A percentile compares a stretch with the other conserved stretches of the same genome.
Evolutionary conservation across 2,888 invertebrate species (phyloP).

Genomic region (Oscheius sp.): DNA sequence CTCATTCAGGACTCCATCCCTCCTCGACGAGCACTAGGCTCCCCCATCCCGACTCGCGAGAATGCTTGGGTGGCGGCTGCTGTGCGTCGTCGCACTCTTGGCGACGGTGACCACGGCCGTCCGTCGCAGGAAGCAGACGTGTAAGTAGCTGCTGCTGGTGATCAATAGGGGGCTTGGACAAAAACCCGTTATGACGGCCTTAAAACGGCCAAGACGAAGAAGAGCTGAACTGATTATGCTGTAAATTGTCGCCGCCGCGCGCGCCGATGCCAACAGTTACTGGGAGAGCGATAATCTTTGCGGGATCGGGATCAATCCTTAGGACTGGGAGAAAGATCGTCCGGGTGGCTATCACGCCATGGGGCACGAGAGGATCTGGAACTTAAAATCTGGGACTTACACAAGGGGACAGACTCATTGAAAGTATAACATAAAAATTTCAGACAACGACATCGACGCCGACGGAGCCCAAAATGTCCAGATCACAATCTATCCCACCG

Average conservation of each 20-base stretch:
- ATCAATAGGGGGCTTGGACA: conserved; percentile 19
- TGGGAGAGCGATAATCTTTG: conserved; percentile 10
- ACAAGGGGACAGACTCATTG: not conserved
- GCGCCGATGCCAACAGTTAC: conserved; percentile 11
- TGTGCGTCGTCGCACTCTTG: conserved; percentile 37
- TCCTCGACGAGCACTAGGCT: conserved; percentile 31
- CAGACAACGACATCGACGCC: conserved; percentile 57
- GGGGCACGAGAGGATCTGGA: not conserved
- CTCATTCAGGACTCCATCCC: conserved; percentile 33
- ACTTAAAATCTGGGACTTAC: conserved; percentile 4
- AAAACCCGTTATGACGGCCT: conserved; percentile 37
- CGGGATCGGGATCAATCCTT: not conserved
- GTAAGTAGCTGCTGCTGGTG: conserved; percentile 29
- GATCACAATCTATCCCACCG: conserved; percentile 71
- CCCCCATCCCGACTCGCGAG: conserved; percentile 12
- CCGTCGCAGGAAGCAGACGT: conserved; percentile 38
- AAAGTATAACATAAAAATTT: conserved; percentile 10
- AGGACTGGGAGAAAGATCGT: no score
- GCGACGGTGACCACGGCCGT: conserved; percentile 32
- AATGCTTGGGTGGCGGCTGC: conserved; percentile 42
- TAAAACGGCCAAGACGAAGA: not conserved
- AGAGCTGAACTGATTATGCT: conserved; percentile 37
- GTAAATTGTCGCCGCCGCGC: conserved; percentile 31
- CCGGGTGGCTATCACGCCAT: no score
- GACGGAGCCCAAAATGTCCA: conserved; percentile 61